Evolutionary conservation across 2,797 vertebrate genomes (phyloP).

Genomic region (Etheostoma perlongum): DNA sequence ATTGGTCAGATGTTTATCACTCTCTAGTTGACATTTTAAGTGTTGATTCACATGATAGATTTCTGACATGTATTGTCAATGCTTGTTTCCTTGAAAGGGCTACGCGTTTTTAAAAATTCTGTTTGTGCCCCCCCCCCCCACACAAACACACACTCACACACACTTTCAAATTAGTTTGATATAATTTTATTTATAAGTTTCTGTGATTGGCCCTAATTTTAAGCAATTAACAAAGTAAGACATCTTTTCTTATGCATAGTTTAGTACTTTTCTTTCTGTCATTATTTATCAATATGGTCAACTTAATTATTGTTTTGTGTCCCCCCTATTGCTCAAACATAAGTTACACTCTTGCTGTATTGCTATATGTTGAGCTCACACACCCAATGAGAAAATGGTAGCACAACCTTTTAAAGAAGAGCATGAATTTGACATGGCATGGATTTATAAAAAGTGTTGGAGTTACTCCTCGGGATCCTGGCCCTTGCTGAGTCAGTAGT

Average conservation of each 20-base stretch:
- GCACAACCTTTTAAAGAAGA: conserved; percentile 7
- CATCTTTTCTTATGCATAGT: too few relatives aligned
- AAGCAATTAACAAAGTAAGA: too few relatives aligned
- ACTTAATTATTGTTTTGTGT: too few relatives aligned
- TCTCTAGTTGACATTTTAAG: conserved; percentile 4
- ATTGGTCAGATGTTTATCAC: not conserved
- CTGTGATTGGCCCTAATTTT: too few relatives aligned
- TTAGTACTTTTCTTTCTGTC: too few relatives aligned
- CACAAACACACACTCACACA: too few relatives aligned
- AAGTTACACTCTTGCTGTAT: too few relatives aligned
- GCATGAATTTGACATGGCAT: conserved; percentile 29
- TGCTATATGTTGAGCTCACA: not conserved
- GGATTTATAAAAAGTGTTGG: conserved; percentile 4
- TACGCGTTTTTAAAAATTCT: not conserved
- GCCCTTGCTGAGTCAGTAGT: conserved; percentile 27
- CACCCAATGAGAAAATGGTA: not conserved
- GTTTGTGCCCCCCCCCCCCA: too few relatives aligned
- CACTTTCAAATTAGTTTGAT: too few relatives aligned
- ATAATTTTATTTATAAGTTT: too few relatives aligned
- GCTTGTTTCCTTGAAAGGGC: not conserved
- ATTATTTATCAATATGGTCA: too few relatives aligned
- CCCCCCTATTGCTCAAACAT: too few relatives aligned
- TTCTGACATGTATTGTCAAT: conserved; percentile 4
- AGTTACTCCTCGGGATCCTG: conserved; percentile 11
- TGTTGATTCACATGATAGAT: not conserved